Conservation (phyloP, 2,797 vertebrate species). For the Adelosebastes latens region DNA sequence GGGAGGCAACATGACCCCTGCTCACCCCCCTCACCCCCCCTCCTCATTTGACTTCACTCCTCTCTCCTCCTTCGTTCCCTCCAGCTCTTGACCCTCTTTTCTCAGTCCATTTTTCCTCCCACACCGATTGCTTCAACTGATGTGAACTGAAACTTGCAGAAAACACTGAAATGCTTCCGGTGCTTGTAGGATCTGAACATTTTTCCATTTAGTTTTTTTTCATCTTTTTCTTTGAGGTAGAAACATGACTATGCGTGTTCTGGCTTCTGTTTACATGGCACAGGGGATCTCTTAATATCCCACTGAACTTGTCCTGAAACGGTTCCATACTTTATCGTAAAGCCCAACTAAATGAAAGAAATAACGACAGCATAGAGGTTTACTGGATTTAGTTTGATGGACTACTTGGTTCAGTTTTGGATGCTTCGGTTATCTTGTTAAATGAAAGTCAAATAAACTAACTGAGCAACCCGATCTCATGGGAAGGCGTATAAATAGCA, state of each 20-base stretch:
- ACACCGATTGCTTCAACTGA: constrained; percentile 56
- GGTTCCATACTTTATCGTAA: background rate
- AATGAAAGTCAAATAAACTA: background rate
- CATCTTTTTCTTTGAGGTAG: background rate
- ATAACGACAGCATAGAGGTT: background rate
- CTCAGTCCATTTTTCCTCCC: constrained; percentile 70
- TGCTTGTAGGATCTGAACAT: background rate
- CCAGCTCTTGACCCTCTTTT: constrained; percentile 57
- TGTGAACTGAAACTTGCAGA: constrained; percentile 36
- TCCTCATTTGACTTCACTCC: constrained; percentile 51
- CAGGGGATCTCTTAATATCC: background rate
- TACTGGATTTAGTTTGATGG: background rate
- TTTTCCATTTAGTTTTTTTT: background rate
- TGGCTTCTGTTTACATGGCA: constrained; percentile 4
- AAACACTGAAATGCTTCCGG: constrained; percentile 7
- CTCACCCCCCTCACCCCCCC: constrained; percentile 40
- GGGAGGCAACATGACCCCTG: constrained; percentile 73
- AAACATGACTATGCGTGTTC: constrained; percentile 12
- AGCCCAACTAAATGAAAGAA: background rate
- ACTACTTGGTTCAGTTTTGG: background rate
- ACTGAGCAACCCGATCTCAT: background rate
- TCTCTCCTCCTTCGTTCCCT: constrained; percentile 60
- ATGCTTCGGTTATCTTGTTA: background rate
- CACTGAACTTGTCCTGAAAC: background rate
- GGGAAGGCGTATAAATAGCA: background rate